Base-by-base conservation (phyloP, 2,797 vertebrate species). In the Schizothorax lantsangensis region DNA sequence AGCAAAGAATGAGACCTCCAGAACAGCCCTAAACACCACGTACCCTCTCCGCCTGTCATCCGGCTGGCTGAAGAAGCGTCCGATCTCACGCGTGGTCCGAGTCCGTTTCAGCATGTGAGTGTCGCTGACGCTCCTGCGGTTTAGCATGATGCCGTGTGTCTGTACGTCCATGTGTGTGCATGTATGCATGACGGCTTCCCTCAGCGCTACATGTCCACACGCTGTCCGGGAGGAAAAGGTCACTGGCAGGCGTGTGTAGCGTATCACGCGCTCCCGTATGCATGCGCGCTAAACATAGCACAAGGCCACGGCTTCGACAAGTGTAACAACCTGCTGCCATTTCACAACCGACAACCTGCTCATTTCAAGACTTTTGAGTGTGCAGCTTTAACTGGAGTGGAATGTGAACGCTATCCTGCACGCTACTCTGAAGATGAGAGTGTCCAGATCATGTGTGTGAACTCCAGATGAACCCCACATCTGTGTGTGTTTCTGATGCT, bases 271-370 rank as follows among this genome's bases (percentile, higher is more conserved):
- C 83, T 79, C 62, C 68, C 33, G 80, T 72, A 66, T 81, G 86
- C 74, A 83, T 82, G 85, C 33, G 64, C 45, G 79, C 90, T 89
- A 89, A 89, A 88, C 83, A 88, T 90, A 90, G 85, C 85, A 54
- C 71, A 23, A 85, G 66, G 59, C 79, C 23, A 49, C 23, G 6
- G 57, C 82, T 86, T 69, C 19, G 14, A 49, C 47, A 6, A 23
- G 30, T 36, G 71, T 40, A 87, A 77, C 73, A 84, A 86, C 77
- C 57, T 45, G 30, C 68, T 62, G 75, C 57, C 17, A 17, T 4
- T 38, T 68, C 66, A 36, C 66, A 36, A 38, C 3, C 33, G 3
- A 36, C 33, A 68, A 64, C 26, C 62, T 15, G 62, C 62, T 64
- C 26, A 30, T 30, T 64, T 64, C 2, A 68, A 68, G 66, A 68